phyloP scores from a whole-genome alignment of 1,140 invertebrate genomes.

The Cherax destructor region DNA sequence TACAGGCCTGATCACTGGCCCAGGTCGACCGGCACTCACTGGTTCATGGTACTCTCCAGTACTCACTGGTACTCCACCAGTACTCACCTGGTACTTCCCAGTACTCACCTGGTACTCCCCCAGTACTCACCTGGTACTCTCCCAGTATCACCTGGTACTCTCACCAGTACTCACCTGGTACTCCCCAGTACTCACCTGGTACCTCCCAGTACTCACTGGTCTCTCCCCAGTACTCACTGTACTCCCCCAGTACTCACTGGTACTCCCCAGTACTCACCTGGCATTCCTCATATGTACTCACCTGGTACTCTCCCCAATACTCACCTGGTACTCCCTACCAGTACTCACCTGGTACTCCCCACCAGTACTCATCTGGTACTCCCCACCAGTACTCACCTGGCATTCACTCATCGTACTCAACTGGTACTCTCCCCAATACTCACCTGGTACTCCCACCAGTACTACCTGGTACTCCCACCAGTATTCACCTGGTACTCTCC shows the following conservation, averaged over 20 bases:
- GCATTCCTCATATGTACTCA: no score
- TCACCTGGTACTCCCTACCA: background rate
- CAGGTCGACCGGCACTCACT: no score
- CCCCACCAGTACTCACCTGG: no score
- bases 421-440: no score
- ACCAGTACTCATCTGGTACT: background rate
- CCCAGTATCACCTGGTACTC: background rate
- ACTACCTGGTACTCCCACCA: background rate
- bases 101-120: background rate
- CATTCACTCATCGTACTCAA: no score
- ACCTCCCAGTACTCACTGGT: background rate
- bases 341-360: background rate
- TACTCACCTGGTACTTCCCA: background rate
- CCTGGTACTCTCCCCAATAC: no score
- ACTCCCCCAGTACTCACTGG: no score
- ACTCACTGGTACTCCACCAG: background rate
- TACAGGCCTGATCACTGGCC: no score
- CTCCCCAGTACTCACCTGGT: background rate
- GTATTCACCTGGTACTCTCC: background rate
- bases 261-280: no score
- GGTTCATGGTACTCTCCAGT: background rate
- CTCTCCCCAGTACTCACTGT: background rate
- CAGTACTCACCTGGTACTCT: background rate
- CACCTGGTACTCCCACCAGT: no score
- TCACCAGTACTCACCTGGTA: background rate